Evolutionary conservation across 2,113 vertebrate species (phyloP).

Genomic region (Pycnonotus jocosus): DNA sequence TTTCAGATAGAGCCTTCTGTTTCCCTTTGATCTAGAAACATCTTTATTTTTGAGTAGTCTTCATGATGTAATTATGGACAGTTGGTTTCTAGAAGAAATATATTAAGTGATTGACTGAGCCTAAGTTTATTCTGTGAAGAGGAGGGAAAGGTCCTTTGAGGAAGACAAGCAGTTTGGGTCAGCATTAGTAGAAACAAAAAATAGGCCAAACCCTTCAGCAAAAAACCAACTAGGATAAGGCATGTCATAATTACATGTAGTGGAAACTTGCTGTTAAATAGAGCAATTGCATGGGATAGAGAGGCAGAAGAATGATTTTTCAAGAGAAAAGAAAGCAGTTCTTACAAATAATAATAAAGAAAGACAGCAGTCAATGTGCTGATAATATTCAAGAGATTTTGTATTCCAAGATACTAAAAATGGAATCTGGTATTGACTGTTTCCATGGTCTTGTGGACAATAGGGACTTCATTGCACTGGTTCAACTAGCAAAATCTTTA

Average conservation of each 20-base stretch:
- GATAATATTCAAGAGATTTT: neutral
- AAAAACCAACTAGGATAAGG: slow-evolving; percentile 64
- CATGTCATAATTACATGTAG: slow-evolving; percentile 57
- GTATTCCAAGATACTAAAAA: neutral
- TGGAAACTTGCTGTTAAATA: slow-evolving; percentile 55
- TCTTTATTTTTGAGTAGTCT: neutral
- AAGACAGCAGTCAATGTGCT: neutral
- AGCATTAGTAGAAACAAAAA: slow-evolving; percentile 65
- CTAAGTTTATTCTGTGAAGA: neutral
- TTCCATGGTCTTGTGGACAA: neutral
- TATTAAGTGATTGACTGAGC: neutral
- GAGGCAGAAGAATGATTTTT: slow-evolving; percentile 14
- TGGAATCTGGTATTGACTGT: neutral
- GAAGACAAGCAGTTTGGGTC: neutral
- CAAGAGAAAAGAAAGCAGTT: slow-evolving; percentile 26
- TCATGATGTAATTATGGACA: neutral
- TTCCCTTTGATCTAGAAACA: neutral
- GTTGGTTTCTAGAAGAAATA: neutral
- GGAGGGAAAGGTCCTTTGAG: neutral
- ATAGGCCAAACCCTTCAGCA: slow-evolving; percentile 64
- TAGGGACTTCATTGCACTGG: neutral
- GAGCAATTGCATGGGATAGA: neutral
- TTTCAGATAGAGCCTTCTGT: neutral
- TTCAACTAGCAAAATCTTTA: neutral
- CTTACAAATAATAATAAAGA: slow-evolving; percentile 35